These are phyloP conservation scores for Eilema caniola DNA, from an alignment of 2,888 invertebrate species.

Conservation along the genomic window DNA sequence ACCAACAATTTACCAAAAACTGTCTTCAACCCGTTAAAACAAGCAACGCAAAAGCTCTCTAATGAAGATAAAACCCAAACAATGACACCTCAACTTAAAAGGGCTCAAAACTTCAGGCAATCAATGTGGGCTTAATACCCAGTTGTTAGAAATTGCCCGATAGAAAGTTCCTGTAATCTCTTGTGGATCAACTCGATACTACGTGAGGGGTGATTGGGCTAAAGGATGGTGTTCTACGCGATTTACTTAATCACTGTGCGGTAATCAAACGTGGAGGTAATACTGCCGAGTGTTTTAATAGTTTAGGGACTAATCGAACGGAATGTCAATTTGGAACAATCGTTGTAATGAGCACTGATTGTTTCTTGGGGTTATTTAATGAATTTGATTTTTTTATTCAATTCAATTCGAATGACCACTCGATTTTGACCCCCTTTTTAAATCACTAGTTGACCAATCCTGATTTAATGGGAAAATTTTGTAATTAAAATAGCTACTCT, in stretches of 20 bases:
- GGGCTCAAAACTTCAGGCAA: constrained; percentile 58
- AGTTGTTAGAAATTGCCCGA: constrained; percentile 61
- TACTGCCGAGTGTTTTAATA: constrained; percentile 43
- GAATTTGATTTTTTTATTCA: too few species aligned
- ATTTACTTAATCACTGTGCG: constrained; percentile 71
- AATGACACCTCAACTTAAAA: constrained; percentile 60
- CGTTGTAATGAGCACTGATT: neutral
- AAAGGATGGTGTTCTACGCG: constrained; percentile 58
- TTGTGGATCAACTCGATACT: constrained; percentile 56
- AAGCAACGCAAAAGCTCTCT: constrained; percentile 26
- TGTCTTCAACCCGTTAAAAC: constrained; percentile 10
- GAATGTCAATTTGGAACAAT: constrained; percentile 14
- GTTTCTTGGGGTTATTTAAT: neutral
- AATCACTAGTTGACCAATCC: too few species aligned
- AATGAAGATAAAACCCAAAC: constrained; percentile 52
- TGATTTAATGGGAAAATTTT: too few species aligned
- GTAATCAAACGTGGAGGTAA: constrained; percentile 60
- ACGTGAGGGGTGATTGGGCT: constrained; percentile 67
- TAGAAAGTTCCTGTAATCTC: constrained; percentile 65
- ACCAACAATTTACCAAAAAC: constrained; percentile 18
- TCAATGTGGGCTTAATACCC: constrained; percentile 57
- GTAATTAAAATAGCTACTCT: too few species aligned
- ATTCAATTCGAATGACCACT: too few species aligned
- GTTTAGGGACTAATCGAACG: constrained; percentile 15
- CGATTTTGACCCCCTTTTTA: too few species aligned